Base-by-base conservation (phyloP, 2,797 vertebrate genomes). In the Siniperca scherzeri region DNA sequence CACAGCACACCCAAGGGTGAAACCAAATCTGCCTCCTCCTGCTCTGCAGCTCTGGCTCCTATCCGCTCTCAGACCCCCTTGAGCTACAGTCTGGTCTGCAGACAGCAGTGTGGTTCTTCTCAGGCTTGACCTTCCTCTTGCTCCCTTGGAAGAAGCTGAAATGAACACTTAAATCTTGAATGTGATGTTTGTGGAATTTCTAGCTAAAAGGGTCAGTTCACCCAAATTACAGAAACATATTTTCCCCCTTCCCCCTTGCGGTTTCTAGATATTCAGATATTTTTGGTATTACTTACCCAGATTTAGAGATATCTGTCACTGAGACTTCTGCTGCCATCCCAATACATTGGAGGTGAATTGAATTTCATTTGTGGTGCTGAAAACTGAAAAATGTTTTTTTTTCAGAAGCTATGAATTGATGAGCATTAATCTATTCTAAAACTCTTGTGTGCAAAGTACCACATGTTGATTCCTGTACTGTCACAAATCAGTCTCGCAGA, bases 11-110 rank as follows among this genome's bases (percentile, higher is more conserved):
- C 90, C 87, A 83, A 80, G 90, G 91, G 89, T 89, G 94, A 94
- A 95, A 94, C 92, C 83, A 50, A 91, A 95, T 93, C 93, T 85
- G 86, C 78, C 85, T 71, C 77, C 82, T 77, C 71, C 56, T 72
- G 83, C 74, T 48, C 77, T 79, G 77, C 85, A 86, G 89, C 85
- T 83, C 91, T 92, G 91, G 89, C 86, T 91, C 91, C 85, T 83
- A 77, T 93, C 89, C 71, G 27, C 76, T 56, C 85, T 19, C 84
- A 85, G 83, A 89, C 82, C 84, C 90, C 90, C 89, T 50, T 78
- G 77, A 89, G 88, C 84, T 81, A 52, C 79, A 61, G 84, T 84
- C 89, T 86, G 88, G 61, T 85, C 71, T 69, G 74, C 77, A 87
- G 75, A 86, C 85, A 87, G 86, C 70, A 33, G 60, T 52, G 87